Evolutionary conservation across 2,888 invertebrate genomes (phyloP).

Genomic region (Meliscaeva auricollis): DNA sequence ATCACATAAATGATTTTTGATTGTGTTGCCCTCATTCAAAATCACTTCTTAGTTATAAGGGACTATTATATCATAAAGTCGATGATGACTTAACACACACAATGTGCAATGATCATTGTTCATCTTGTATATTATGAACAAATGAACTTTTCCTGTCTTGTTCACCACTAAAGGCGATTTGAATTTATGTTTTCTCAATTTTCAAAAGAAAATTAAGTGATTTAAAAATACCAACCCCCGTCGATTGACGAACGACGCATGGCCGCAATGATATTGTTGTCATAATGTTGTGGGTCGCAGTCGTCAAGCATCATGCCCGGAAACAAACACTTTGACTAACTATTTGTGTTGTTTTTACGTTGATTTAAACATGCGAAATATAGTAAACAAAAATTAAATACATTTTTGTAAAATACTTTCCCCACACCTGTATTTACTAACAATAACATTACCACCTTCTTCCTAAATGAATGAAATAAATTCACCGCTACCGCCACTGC

Average conservation of each 20-base stretch:
- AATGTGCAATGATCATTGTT: constrained; percentile 39
- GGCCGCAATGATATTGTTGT: no score
- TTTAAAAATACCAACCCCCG: constrained; percentile 36
- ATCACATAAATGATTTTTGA: constrained; percentile 50
- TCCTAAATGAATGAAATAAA: constrained; percentile 60
- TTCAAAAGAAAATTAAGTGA: constrained; percentile 61
- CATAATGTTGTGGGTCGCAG: neutral
- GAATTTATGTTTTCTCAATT: constrained; percentile 45
- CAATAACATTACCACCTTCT: constrained; percentile 50
- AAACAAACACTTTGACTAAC: constrained; percentile 56
- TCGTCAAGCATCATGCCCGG: constrained; percentile 27
- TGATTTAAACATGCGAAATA: constrained; percentile 32
- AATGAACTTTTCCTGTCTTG: constrained; percentile 58
- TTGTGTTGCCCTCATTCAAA: constrained; percentile 52
- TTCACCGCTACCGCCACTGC: constrained; percentile 38
- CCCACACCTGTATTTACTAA: constrained; percentile 61
- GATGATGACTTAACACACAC: neutral
- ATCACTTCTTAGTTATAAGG: constrained; percentile 47
- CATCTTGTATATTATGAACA: neutral
- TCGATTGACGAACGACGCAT: no score
- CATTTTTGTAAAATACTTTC: constrained; percentile 7
- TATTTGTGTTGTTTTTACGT: constrained; percentile 10
- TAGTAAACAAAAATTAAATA: constrained; percentile 46
- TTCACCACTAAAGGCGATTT: constrained; percentile 28
- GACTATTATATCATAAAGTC: constrained; percentile 29